Evolutionary conservation across 2,888 invertebrate species (phyloP), one percentile per base, ranked within the genome.

Genomic region (Branchinecta sandiegonensis): DNA sequence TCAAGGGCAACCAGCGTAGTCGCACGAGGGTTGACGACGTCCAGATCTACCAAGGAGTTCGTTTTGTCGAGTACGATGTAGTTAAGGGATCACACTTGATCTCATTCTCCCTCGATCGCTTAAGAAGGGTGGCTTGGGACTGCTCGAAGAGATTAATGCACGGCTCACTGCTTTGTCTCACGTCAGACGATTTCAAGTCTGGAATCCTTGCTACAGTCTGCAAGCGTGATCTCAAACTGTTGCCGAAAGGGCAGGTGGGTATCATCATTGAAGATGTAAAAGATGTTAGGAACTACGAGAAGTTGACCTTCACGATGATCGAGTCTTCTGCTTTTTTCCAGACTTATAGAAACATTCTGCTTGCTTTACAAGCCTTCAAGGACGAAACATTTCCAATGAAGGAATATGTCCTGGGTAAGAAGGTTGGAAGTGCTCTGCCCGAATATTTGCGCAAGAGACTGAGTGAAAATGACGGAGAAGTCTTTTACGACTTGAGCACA

Each of bases 271-370:
- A 73, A 68, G 71, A 71, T 46, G n/a, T 67, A 2, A 67, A 69
- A 0, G 69, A 72, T 1, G 70, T 72, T 13, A 68, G 69, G 46
- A 67, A 70, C n/a, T 68, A 70, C 46, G 37, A 46, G 46, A 75
- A 77, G 0, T 76, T 79, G 70, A 71, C 77, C 0, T 83, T 82
- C 70, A 74, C 83, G 0, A 87, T 90, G 87, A 82, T 88, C 3
- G 89, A 90, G 76, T 86, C 88, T 67, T 85, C 84, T 67, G 85
- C 87, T 0, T 92, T 86, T 76, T 90, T 90, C 75, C 90, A 90
- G 74, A 88, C 90, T 0, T 91, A 90, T 75, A 81, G 85, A 71
- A 85, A 87, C 74, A 87, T 89, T 0, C 78, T 89, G 68, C 82
- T 81, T 72, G 87, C 85, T n/a, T 75, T 92, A 46, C 83, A 87